Conservation (phyloP, 2,797 vertebrate species). For the Prionace glauca region DNA sequence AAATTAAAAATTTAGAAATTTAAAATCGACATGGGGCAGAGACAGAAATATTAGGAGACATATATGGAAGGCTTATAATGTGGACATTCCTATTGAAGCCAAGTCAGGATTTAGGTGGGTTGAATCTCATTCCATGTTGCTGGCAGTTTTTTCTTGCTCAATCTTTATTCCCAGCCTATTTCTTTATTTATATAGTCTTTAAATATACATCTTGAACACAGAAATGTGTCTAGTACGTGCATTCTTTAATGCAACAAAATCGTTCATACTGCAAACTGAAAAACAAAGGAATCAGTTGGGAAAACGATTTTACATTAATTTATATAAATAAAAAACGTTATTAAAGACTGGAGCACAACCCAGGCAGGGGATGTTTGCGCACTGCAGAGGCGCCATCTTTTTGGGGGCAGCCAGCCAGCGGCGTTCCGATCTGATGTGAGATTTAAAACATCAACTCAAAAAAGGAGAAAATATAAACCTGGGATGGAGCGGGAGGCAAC, state of each 20-base stretch:
- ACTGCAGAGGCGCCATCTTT: constrained; percentile 95
- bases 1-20: neutral
- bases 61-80: neutral
- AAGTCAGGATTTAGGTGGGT: neutral
- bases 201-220: neutral
- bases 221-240: neutral
- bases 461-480: neutral
- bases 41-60: neutral
- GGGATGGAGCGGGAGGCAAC: neutral
- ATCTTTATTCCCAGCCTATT: neutral
- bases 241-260: neutral
- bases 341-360: neutral
- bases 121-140: neutral
- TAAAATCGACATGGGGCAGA: neutral
- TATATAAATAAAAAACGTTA: neutral
- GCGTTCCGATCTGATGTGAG: neutral
- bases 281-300: neutral
- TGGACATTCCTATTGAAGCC: neutral
- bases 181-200: neutral
- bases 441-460: neutral
- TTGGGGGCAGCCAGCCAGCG: constrained; percentile 43
- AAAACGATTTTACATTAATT: neutral
- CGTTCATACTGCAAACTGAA: neutral
- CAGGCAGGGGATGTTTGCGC: constrained; percentile 56
- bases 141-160: neutral